Evolutionary conservation across 2,113 vertebrate genomes (phyloP), one percentile per base, ranked within the genome.

Genomic region (Hippocampus zosterae): DNA sequence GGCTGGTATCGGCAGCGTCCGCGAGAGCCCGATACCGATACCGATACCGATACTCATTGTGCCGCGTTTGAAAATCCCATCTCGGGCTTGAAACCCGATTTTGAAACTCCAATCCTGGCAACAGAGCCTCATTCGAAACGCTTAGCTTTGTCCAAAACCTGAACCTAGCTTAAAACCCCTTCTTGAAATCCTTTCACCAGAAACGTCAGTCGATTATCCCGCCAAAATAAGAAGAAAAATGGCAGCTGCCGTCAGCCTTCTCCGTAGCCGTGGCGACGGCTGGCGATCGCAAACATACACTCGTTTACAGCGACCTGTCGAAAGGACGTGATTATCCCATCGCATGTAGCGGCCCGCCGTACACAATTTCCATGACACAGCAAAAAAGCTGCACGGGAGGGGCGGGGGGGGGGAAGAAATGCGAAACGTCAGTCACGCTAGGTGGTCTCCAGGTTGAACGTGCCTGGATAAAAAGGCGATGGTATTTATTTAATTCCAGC

Each of bases 391-490:
- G 3, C 16, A n/a, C n/a, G n/a, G n/a, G n/a, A n/a, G n/a, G n/a
- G n/a, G n/a, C n/a, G n/a, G n/a, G n/a, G n/a, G 19, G 57, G 27
- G 25, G 6, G 42, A 57, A 57, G 55, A 27, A 57, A 57, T 1
- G 11, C 5, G 23, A 57, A 60, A 33, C 27, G 57, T 60, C 57
- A 19, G 27, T 33, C 57, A 60, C 57, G 57, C 57, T 60, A 60
- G 57, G 57, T 60, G 57, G 57, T 60, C 57, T 60, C 57, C 57
- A 33, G 57, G 57, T 60, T 33, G 55, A 57, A 57, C 23, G 25
- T 57, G 55, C 55, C 55, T 57, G 25, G 15, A 60, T 60, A 33
- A 60, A 59, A 60, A 60, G 27, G 33, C 57, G 4, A 7, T 33
- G 27, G 57, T 60, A 33, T 60, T 60, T 60, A 59, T 60, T 60